These are phyloP conservation scores for Gambelia wislizenii DNA, from an alignment of 2,797 vertebrate species.

Conservation along the genomic window DNA sequence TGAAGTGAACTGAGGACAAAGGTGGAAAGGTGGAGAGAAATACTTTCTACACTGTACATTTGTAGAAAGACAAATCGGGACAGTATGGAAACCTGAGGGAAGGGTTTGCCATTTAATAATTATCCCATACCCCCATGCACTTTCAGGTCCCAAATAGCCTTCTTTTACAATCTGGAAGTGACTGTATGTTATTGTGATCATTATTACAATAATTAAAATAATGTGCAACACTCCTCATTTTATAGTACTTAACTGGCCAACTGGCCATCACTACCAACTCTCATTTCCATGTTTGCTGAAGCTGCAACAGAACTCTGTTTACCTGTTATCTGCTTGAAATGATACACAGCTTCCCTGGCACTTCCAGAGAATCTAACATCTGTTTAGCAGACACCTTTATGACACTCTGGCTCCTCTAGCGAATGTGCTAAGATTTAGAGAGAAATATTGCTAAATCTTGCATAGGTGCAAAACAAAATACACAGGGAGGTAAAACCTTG, in stretches of 20 bases:
- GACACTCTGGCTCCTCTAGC: conserved; percentile 39
- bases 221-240: neutral
- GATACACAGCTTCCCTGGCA: conserved; percentile 49
- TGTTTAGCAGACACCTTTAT: conserved; percentile 69
- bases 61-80: no score
- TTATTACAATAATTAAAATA: no score
- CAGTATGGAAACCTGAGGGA: no score
- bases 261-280: conserved; percentile 18
- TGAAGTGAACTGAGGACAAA: no score
- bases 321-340: conserved; percentile 33
- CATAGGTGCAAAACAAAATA: conserved; percentile 58
- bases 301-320: neutral
- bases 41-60: no score
- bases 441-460: conserved; percentile 54
- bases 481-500: neutral
- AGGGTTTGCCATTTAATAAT: no score
- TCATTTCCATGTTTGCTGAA: neutral
- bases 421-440: conserved; percentile 51
- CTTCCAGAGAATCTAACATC: conserved; percentile 61
- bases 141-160: no score
- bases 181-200: no score
- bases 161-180: no score
- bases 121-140: no score
- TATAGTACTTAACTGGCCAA: conserved; percentile 9
- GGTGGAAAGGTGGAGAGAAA: no score